Percentiles rank a stretch among this genome's conserved stretches.
Evolutionary conservation across 2,113 vertebrate species (phyloP).

Genomic region (Pyxicephalus adspersus): DNA sequence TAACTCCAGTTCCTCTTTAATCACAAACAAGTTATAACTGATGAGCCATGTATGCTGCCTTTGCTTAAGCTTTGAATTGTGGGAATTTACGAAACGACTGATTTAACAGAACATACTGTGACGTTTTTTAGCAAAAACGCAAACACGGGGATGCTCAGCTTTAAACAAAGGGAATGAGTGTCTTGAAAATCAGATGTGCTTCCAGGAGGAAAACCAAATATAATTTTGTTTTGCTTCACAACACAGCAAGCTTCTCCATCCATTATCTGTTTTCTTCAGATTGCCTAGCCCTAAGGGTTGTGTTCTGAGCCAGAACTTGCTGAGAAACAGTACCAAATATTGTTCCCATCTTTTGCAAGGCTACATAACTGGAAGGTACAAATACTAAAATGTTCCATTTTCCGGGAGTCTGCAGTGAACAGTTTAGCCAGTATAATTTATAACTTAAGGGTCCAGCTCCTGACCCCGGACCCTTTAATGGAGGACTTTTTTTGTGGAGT

Average conservation of each 20-base stretch:
- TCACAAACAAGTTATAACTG: slow-evolving; percentile 17
- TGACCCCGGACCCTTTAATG: too few species aligned
- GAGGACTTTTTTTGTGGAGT: too few species aligned
- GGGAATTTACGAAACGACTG: slow-evolving; percentile 1
- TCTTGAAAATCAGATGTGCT: slow-evolving; percentile 7
- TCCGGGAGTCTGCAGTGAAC: not conserved
- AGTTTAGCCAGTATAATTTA: not conserved
- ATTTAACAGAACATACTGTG: slow-evolving; percentile 2
- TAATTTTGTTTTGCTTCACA: slow-evolving; percentile 42
- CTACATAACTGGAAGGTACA: not conserved
- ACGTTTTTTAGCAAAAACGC: slow-evolving; percentile 1
- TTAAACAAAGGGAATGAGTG: not conserved
- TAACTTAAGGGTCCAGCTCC: too few species aligned
- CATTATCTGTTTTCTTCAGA: slow-evolving; percentile 28
- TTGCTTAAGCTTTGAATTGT: not conserved
- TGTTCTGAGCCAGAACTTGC: slow-evolving; percentile 9
- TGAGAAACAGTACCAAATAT: slow-evolving; percentile 15
- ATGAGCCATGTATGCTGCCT: slow-evolving; percentile 1
- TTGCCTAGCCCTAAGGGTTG: slow-evolving; percentile 9
- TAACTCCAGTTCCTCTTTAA: slow-evolving; percentile 26
- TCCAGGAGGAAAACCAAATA: slow-evolving; percentile 20
- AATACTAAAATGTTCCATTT: not conserved
- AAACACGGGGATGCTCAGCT: not conserved
- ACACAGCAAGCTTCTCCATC: slow-evolving; percentile 20
- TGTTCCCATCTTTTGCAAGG: not conserved